These are phyloP conservation scores for Sialis fuliginosa DNA, from an alignment of 2,888 invertebrate species.

Conservation along the genomic window DNA sequence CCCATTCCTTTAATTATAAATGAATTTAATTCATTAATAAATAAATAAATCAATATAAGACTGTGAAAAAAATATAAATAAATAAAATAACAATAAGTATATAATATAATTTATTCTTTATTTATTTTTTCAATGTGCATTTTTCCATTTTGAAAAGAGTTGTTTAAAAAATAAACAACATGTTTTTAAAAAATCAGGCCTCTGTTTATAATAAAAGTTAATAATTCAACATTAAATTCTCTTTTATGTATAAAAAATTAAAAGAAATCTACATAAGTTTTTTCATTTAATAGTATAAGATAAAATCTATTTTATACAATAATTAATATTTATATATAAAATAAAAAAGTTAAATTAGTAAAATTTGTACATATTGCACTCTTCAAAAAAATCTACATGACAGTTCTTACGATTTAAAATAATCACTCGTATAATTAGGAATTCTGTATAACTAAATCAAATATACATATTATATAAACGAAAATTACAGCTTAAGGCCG, in stretches of 20 bases:
- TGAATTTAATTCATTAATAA: too few relatives aligned
- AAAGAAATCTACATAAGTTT: background rate
- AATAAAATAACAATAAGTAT: too few relatives aligned
- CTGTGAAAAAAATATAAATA: too few relatives aligned
- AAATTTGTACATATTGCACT: constrained; percentile 62
- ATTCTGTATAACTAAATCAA: constrained; percentile 6
- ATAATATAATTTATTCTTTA: too few relatives aligned
- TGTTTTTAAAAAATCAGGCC: background rate
- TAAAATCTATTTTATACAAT: background rate
- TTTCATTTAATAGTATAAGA: background rate
- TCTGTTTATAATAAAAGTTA: background rate
- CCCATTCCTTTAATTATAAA: too few relatives aligned
- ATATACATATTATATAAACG: background rate
- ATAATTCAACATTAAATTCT: background rate
- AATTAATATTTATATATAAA: constrained; percentile 2
- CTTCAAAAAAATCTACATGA: constrained; percentile 22
- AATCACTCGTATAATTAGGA: constrained; percentile 6
- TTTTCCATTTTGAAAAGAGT: background rate
- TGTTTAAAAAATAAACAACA: background rate
- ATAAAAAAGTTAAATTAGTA: constrained; percentile 29
- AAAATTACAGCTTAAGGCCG: background rate
- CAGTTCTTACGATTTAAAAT: constrained; percentile 5
- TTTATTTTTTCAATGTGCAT: background rate
- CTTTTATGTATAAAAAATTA: constrained; percentile 2
- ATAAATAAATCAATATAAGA: too few relatives aligned